A percentile compares a stretch with the other conserved stretches of the same genome.
Evolutionary conservation across 35 echinoderm and acorn worm genomes (phyloP).

Genomic region (Eucidaris tribuloides): DNA sequence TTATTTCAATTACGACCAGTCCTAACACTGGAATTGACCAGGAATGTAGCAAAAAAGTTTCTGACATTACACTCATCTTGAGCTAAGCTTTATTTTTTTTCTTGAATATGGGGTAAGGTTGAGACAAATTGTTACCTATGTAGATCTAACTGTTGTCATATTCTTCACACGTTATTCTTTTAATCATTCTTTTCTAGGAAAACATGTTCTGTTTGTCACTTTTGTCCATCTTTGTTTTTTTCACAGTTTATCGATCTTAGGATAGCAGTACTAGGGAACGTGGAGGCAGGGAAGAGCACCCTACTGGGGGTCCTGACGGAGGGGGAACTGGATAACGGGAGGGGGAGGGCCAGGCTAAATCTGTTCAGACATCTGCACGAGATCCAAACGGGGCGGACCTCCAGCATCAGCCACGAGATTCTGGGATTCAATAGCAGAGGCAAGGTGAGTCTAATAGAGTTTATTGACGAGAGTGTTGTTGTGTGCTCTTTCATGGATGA

Average conservation of each 20-base stretch:
- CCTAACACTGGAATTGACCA: too few relatives aligned
- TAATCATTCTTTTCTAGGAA: too few relatives aligned
- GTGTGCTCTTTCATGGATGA: not conserved
- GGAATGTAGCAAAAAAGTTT: too few relatives aligned
- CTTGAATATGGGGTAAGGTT: not conserved
- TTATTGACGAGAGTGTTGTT: too few relatives aligned
- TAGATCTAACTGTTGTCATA: too few relatives aligned
- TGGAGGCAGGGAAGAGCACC: slow-evolving; percentile 93
- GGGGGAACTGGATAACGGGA: slow-evolving; percentile 91
- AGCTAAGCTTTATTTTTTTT: too few relatives aligned
- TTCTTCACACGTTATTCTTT: too few relatives aligned
- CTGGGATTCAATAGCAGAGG: slow-evolving; percentile 91
- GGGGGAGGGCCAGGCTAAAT: slow-evolving; percentile 90
- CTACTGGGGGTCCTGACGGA: slow-evolving; percentile 89
- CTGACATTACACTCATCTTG: too few relatives aligned
- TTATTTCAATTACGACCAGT: too few relatives aligned
- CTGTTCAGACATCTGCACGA: slow-evolving; percentile 97
- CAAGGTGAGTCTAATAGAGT: slow-evolving; percentile 78
- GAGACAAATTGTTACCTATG: too few relatives aligned
- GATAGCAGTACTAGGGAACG: slow-evolving; percentile 94
- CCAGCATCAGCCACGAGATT: slow-evolving; percentile 96
- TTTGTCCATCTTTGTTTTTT: slow-evolving; percentile 21
- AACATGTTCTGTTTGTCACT: too few relatives aligned
- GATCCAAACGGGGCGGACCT: slow-evolving; percentile 93
- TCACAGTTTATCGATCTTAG: slow-evolving; percentile 87